phyloP scores from a whole-genome alignment of 2,113 vertebrate genomes.

The Empidonax traillii region DNA sequence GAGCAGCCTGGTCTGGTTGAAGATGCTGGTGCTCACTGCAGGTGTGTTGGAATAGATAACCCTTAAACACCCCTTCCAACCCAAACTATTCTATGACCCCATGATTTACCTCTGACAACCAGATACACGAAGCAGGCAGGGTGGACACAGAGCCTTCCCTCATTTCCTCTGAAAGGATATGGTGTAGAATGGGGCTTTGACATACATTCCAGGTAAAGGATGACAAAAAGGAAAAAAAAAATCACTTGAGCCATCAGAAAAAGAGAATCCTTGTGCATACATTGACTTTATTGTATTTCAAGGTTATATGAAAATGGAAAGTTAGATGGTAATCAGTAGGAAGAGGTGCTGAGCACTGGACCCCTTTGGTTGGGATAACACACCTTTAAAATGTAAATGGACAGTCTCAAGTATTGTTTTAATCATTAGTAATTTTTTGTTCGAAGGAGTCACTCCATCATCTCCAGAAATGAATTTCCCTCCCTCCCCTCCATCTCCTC shows the following conservation, averaged over 20 bases:
- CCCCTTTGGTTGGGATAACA: conserved; percentile 16
- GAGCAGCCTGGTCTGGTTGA: background rate
- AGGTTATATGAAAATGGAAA: conserved; percentile 67
- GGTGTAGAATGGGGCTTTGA: background rate
- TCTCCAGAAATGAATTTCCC: conserved; percentile 25
- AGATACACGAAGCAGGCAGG: background rate
- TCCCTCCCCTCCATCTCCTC: background rate
- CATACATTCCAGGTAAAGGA: background rate
- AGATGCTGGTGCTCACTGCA: background rate
- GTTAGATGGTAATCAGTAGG: conserved; percentile 25
- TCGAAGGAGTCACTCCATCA: conserved; percentile 62
- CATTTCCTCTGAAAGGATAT: background rate
- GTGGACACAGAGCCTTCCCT: background rate
- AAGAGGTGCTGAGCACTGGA: conserved; percentile 23
- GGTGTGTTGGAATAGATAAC: background rate
- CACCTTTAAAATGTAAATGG: conserved; percentile 52
- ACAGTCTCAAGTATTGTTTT: conserved; percentile 51
- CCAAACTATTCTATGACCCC: background rate
- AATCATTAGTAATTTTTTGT: conserved; percentile 62
- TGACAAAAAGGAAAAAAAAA: background rate
- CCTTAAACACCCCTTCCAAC: background rate
- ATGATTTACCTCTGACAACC: background rate
- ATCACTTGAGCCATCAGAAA: background rate
- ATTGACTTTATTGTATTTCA: conserved; percentile 64
- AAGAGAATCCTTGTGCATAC: conserved; percentile 44